A percentile compares a stretch with the other conserved stretches of the same genome.
Evolutionary conservation across 2,888 invertebrate species (phyloP).

Genomic region (Ennomos fuscantarius): DNA sequence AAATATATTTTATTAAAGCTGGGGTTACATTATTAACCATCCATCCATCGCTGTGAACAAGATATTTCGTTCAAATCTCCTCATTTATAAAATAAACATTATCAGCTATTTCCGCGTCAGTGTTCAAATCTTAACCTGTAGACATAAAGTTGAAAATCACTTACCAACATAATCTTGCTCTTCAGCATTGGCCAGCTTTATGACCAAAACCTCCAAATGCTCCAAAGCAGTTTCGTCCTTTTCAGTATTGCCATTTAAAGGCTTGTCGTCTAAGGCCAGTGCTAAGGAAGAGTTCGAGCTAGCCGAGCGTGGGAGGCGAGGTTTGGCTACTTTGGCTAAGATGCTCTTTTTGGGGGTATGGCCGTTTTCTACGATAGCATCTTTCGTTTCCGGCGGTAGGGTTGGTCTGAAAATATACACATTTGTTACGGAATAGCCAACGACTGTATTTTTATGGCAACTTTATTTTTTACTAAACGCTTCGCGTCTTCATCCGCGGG

Average conservation of each 20-base stretch:
- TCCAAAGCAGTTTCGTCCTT: slow-evolving; percentile 54
- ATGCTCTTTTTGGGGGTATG: slow-evolving; percentile 63
- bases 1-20: too few species aligned
- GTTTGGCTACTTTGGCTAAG: slow-evolving; percentile 69
- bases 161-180: slow-evolving; percentile 78
- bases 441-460: too few species aligned
- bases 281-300: slow-evolving; percentile 58
- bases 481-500: too few species aligned
- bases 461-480: too few species aligned
- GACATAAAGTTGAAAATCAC: slow-evolving; percentile 37
- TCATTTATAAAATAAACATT: too few species aligned
- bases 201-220: slow-evolving; percentile 69
- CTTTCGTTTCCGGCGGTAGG: slow-evolving; percentile 59
- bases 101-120: too few species aligned
- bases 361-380: slow-evolving; percentile 63
- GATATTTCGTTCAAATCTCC: too few species aligned
- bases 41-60: too few species aligned
- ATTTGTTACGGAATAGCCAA: too few species aligned
- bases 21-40: too few species aligned
- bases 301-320: slow-evolving; percentile 65
- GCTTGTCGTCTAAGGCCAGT: slow-evolving; percentile 52
- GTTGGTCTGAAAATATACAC: slow-evolving; percentile 49
- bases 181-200: slow-evolving; percentile 70
- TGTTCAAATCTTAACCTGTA: too few species aligned
- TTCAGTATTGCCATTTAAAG: slow-evolving; percentile 48